A percentile compares a stretch with the other conserved stretches of the same genome.
Evolutionary conservation across 2,797 vertebrate species (phyloP).

Genomic region (Anabas testudineus): DNA sequence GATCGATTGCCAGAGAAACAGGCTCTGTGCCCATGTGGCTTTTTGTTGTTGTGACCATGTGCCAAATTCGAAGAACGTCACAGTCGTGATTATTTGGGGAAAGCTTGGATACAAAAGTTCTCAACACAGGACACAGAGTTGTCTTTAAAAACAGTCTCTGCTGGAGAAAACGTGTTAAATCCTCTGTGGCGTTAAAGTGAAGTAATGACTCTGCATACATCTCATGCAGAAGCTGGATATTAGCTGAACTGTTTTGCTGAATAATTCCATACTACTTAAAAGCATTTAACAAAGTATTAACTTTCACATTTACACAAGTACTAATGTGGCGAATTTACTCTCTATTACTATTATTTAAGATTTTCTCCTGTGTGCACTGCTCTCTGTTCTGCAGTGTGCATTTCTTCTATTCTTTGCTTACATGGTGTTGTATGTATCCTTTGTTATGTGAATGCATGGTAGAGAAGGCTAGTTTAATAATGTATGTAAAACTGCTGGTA

Average conservation of each 20-base stretch:
- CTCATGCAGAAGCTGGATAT: background rate
- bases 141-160: background rate
- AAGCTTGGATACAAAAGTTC: slow-evolving; percentile 29
- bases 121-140: slow-evolving; percentile 12
- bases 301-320: slow-evolving; percentile 22
- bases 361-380: slow-evolving; percentile 41
- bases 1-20: slow-evolving; percentile 12
- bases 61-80: slow-evolving; percentile 29
- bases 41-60: slow-evolving; percentile 30
- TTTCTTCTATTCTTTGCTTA: slow-evolving; percentile 55
- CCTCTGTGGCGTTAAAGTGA: slow-evolving; percentile 12
- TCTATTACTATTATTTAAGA: slow-evolving; percentile 38
- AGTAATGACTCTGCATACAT: slow-evolving; percentile 4
- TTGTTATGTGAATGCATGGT: slow-evolving; percentile 62
- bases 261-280: slow-evolving; percentile 7
- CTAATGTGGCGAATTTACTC: slow-evolving; percentile 31
- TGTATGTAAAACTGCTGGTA: slow-evolving; percentile 49
- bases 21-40: slow-evolving; percentile 6
- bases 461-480: slow-evolving; percentile 29
- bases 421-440: slow-evolving; percentile 41
- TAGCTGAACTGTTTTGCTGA: slow-evolving; percentile 23
- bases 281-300: slow-evolving; percentile 37
- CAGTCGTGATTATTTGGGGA: slow-evolving; percentile 7
- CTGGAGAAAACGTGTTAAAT: slow-evolving; percentile 4
- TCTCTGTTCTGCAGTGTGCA: slow-evolving; percentile 50